Evolutionary conservation across 1,140 invertebrate species (phyloP).

Genomic region (Ceratosolen fusciceps): DNA sequence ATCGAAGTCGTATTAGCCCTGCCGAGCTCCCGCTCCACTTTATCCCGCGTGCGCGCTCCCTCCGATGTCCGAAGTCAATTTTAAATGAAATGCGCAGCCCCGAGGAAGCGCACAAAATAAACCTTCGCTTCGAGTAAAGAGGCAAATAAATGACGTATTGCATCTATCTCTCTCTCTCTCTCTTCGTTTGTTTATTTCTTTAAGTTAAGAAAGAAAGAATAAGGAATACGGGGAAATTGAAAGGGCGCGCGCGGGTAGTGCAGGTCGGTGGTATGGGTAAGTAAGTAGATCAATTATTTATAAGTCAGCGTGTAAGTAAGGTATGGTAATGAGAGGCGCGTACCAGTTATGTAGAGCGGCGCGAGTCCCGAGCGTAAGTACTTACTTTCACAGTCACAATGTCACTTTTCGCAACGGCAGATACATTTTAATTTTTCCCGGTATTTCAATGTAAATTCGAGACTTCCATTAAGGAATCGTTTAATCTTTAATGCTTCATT

Average conservation of each 20-base stretch:
- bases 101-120: too few relatives aligned
- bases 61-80: background rate
- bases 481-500: background rate
- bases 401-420: background rate
- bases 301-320: background rate
- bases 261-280: background rate
- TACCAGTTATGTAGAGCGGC: constrained; percentile 17
- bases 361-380: background rate
- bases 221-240: background rate
- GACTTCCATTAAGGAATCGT: background rate
- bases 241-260: too few relatives aligned
- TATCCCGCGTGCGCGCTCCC: background rate
- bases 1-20: background rate
- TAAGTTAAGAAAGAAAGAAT: background rate
- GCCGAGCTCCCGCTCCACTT: too few relatives aligned
- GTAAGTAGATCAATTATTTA: constrained; percentile 7
- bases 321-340: constrained; percentile 8
- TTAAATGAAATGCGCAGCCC: background rate
- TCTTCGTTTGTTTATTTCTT: too few relatives aligned
- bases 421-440: constrained; percentile 1
- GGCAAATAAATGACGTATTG: too few relatives aligned
- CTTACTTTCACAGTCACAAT: background rate
- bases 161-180: too few relatives aligned
- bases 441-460: constrained; percentile 1
- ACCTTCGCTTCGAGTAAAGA: too few relatives aligned